Base-by-base conservation (phyloP, 2,113 vertebrate species). In the Cryptotis parvus region DNA sequence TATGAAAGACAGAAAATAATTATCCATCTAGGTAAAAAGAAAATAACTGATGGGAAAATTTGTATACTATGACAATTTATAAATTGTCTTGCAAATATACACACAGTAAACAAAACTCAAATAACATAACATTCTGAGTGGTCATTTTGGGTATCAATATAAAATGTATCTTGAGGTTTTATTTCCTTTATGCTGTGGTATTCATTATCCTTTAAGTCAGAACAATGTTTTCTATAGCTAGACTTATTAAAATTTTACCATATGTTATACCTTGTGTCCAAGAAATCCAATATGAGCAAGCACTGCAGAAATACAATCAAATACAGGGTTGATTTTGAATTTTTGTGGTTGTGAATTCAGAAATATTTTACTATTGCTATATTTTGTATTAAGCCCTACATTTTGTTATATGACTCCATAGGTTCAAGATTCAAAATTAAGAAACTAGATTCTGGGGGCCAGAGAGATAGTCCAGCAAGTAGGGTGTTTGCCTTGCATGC, bases 161-260 rank as follows among this genome's bases (percentile, higher is more conserved):
- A 66, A 84, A 84, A 14, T 69, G 12, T 70, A 12, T n/a, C 61
- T 89, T 84, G 20, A 3, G 1, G 11, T 73, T 89, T 84, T 91
- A 69, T 79, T 83, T 79, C 14, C 31, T 73, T 65, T 88, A 70
- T 86, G 58, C 86, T 49, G 16, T 86, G 70, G 6, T 2, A 88
- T 72, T 66, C 73, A 41, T 29, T 52, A 52, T 10, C 14, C 31
- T 92, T 78, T 87, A 37, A 83, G 37, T 83, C 35, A 87, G 63
- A 78, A 83, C 27, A 52, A 6, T 58, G 49, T 65, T 24, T 20
- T 86, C n/a, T 92, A 41, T 82, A n/a, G 10, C 81, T 31, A 11
- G 37, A 66, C 39, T 90, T 31, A 45, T 58, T 22, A 24, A 20
- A 55, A 18, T 55, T 55, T 55, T 18, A 12, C 22, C 55, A 58